Conservation (phyloP, 2,113 vertebrate species). For the Cyphomyrus plagiostoma region DNA sequence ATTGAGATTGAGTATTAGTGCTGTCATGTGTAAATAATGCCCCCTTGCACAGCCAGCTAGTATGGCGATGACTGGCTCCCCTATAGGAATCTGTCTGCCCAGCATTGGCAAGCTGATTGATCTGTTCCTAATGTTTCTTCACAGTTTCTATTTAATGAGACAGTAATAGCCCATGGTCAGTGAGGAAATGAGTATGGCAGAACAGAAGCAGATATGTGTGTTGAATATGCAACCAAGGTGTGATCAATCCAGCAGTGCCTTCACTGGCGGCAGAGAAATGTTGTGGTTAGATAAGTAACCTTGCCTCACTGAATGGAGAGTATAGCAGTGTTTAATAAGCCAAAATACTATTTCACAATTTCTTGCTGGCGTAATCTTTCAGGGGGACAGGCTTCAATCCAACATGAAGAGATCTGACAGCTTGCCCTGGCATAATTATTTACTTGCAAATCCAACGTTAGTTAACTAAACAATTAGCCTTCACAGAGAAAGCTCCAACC, state of each 20-base stretch:
- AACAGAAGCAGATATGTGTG: slow-evolving; percentile 48
- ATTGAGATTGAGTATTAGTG: not conserved
- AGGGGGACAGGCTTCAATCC: not conserved
- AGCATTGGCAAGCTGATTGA: slow-evolving; percentile 60
- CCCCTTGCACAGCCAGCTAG: slow-evolving; percentile 33
- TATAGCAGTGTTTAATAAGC: slow-evolving; percentile 11
- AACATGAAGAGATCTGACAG: not conserved
- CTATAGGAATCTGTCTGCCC: slow-evolving; percentile 51
- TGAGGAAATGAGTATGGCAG: slow-evolving; percentile 45
- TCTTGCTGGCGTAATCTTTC: not conserved
- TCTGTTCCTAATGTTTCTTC: slow-evolving; percentile 55
- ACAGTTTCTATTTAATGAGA: slow-evolving; percentile 60
- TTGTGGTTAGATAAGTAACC: slow-evolving; percentile 19
- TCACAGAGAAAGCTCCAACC: not conserved
- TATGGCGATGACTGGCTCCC: slow-evolving; percentile 46
- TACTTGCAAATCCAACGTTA: not conserved
- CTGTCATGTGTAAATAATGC: slow-evolving; percentile 36
- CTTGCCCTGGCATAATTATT: not conserved
- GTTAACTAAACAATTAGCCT: not conserved
- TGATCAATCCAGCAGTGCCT: slow-evolving; percentile 46
- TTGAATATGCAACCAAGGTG: slow-evolving; percentile 51
- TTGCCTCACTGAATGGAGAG: not conserved
- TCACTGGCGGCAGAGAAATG: slow-evolving; percentile 8
- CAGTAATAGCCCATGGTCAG: slow-evolving; percentile 57
- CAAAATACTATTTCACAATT: not conserved